These are phyloP conservation scores for Hylia prasina DNA, from an alignment of 2,113 vertebrate genomes.

Conservation along the genomic window DNA sequence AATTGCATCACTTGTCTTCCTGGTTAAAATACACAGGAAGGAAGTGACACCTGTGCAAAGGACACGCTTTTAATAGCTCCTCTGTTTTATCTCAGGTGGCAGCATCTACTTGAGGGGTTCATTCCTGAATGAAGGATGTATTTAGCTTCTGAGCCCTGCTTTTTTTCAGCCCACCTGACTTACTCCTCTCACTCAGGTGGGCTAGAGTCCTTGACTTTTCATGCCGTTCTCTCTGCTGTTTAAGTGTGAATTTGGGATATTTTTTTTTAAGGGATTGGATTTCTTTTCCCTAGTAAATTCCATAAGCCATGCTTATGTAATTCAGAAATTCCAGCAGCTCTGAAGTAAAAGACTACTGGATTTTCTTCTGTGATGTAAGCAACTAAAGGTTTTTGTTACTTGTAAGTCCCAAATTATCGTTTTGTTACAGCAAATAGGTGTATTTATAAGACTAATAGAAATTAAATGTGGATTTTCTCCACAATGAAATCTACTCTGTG, in stretches of 20 bases:
- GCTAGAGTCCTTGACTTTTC: background rate
- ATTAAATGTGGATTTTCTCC: background rate
- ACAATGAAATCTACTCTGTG: accelerated
- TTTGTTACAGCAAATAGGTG: background rate
- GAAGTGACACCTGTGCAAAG: background rate
- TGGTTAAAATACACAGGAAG: background rate
- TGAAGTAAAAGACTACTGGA: background rate
- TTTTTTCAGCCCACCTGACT: background rate
- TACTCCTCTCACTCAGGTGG: background rate
- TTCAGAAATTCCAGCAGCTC: background rate
- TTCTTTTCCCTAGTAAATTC: background rate
- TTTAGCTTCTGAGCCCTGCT: background rate
- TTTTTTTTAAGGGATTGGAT: accelerated
- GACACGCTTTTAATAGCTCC: background rate
- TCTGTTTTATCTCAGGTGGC: background rate
- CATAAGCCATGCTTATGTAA: background rate
- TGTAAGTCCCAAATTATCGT: background rate
- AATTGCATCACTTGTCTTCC: background rate
- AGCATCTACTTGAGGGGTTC: accelerated
- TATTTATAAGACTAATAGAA: background rate
- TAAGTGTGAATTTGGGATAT: background rate
- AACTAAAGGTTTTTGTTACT: background rate
- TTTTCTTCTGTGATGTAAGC: background rate
- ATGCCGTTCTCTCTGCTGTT: background rate
- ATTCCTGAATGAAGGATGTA: background rate